Percentiles rank a stretch among this genome's conserved stretches.
These are phyloP conservation scores for Caiman crocodilus DNA, from an alignment of 2,797 vertebrate genomes.

Conservation along the genomic window DNA sequence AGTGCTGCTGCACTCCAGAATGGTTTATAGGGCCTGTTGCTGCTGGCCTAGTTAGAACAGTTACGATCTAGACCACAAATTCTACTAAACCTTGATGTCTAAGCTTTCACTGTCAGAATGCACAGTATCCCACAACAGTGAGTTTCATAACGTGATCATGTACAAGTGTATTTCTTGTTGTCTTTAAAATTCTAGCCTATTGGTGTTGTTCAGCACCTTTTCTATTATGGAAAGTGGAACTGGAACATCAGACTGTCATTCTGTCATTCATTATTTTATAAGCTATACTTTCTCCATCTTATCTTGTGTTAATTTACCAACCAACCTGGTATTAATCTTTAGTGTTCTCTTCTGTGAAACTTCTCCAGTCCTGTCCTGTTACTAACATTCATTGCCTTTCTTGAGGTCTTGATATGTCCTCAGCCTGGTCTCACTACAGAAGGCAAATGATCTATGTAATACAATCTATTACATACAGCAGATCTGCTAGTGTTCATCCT, in stretches of 20 bases:
- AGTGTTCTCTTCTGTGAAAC: neutral
- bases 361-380: neutral
- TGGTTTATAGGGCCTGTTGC: neutral
- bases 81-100: neutral
- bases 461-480: neutral
- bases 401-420: neutral
- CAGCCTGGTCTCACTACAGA: too few relatives aligned
- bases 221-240: slow-evolving; percentile 1
- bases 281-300: neutral
- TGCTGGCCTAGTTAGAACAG: neutral
- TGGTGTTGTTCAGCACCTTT: neutral
- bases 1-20: neutral
- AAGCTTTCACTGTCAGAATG: neutral
- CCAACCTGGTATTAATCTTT: neutral
- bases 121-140: neutral
- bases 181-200: neutral
- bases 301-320: neutral
- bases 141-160: neutral
- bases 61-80: neutral
- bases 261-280: neutral
- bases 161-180: neutral
- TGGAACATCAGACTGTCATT: neutral
- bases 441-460: neutral
- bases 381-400: neutral
- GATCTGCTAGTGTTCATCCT: neutral